phyloP scores from a whole-genome alignment of 2,888 invertebrate species.

The Trichacis sp. region DNA sequence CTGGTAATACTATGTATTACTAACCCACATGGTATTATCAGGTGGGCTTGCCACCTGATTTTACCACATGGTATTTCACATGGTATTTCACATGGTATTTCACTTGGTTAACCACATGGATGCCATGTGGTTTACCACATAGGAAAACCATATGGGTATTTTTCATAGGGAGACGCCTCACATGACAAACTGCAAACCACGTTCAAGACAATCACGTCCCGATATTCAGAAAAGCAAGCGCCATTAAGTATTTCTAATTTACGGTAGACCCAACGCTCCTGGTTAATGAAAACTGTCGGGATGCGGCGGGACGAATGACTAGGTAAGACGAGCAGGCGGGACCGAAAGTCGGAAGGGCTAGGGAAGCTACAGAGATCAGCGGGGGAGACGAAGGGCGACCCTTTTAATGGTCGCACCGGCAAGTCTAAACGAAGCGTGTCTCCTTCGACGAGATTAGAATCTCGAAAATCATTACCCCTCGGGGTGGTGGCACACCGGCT shows the following conservation, averaged over 20 bases:
- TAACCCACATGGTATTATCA: too few species aligned
- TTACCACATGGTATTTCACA: too few species aligned
- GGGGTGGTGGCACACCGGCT: too few species aligned
- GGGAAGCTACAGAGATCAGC: constrained; percentile 28
- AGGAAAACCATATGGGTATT: too few species aligned
- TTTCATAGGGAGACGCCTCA: too few species aligned
- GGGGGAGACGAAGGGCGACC: constrained; percentile 9
- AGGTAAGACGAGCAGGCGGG: constrained; percentile 18
- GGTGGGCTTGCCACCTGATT: too few species aligned
- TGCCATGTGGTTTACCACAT: too few species aligned
- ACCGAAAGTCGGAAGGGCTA: constrained; percentile 27
- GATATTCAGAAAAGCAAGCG: too few species aligned
- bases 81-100: too few species aligned
- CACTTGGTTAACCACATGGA: too few species aligned
- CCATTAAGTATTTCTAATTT: not conserved
- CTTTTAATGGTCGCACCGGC: constrained; percentile 26
- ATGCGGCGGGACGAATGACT: constrained; percentile 13
- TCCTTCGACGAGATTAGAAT: constrained; percentile 59
- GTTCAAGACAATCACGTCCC: not conserved
- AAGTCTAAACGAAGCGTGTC: constrained; percentile 51
- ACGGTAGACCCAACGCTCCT: not conserved
- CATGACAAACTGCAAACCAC: too few species aligned
- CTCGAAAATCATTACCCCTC: constrained; percentile 61
- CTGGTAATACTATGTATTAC: too few species aligned
- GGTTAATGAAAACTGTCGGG: constrained; percentile 40